phyloP scores from a whole-genome alignment of 2,113 vertebrate species.

The Lates calcarifer region DNA sequence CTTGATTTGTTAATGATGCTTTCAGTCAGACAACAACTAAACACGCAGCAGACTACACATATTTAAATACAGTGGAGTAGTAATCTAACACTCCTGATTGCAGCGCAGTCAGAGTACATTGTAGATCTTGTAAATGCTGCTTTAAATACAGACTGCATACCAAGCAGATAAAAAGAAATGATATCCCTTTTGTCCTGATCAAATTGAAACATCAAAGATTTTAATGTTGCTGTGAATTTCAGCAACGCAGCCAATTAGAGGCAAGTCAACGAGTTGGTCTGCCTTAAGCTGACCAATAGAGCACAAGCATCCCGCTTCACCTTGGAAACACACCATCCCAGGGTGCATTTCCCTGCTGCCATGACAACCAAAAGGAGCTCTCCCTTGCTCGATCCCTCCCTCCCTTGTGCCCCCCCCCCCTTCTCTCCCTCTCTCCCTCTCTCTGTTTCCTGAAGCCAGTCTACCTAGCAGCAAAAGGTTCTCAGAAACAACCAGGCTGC shows the following conservation, averaged over 20 bases:
- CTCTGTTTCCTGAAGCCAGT: constrained; percentile 59
- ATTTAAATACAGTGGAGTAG: constrained; percentile 43
- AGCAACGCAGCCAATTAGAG: constrained; percentile 66
- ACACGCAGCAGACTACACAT: constrained; percentile 23
- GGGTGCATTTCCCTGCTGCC: constrained; percentile 83
- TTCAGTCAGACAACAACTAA: constrained; percentile 43
- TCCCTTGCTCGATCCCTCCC: constrained; percentile 62
- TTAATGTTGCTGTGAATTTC: constrained; percentile 62
- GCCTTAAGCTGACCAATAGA: constrained; percentile 76
- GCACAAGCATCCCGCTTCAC: constrained; percentile 76
- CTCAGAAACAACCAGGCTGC: constrained; percentile 62
- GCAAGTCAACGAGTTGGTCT: constrained; percentile 57
- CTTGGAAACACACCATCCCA: constrained; percentile 82
- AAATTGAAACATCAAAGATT: constrained; percentile 66
- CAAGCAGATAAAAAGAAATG: constrained; percentile 40
- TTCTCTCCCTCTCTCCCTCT: constrained; percentile 46
- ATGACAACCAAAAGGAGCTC: constrained; percentile 80
- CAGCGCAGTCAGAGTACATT: constrained; percentile 36
- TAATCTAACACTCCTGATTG: constrained; percentile 54
- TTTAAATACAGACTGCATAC: constrained; percentile 23
- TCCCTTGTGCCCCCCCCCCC: constrained; percentile 28
- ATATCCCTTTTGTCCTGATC: constrained; percentile 57
- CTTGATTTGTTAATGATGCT: constrained; percentile 65
- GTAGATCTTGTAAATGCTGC: constrained; percentile 17
- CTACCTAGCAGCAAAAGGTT: constrained; percentile 71